Evolutionary conservation across 2,888 invertebrate genomes (phyloP).

Genomic region (Heterodera filipjevi): DNA sequence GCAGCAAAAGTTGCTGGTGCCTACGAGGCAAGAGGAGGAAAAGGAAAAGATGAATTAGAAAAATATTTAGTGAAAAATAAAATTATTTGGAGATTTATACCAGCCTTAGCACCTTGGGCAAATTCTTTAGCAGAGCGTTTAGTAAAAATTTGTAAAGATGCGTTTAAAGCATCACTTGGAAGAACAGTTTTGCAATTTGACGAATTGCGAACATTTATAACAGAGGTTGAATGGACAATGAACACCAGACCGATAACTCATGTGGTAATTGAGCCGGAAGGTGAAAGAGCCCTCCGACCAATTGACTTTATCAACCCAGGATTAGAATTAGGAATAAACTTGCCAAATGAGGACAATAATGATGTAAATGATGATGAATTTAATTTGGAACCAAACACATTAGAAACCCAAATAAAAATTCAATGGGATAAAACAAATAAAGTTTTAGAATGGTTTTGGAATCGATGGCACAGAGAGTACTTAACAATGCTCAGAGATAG

Average conservation of each 20-base stretch:
- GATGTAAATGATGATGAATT: neutral
- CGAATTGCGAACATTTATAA: slow-evolving; percentile 13
- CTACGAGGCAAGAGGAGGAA: neutral
- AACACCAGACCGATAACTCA: slow-evolving; percentile 19
- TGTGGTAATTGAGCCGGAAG: slow-evolving; percentile 1
- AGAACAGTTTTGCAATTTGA: neutral
- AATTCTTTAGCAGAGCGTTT: no score
- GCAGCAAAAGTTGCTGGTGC: slow-evolving; percentile 6
- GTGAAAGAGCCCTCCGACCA: slow-evolving; percentile 3
- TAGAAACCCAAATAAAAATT: neutral
- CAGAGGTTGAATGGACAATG: slow-evolving; percentile 13
- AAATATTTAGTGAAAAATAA: no score
- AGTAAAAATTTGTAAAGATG: no score
- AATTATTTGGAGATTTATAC: no score
- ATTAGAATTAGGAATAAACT: no score
- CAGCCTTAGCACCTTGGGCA: no score
- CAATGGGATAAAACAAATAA: neutral
- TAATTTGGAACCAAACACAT: neutral
- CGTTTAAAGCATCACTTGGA: no score
- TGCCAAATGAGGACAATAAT: no score
- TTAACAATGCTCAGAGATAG: neutral
- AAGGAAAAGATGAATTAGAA: no score
- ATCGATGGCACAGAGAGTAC: neutral
- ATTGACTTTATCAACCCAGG: no score
- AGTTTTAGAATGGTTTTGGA: no score